Evolutionary conservation across 2,888 invertebrate genomes (phyloP).

Genomic region (Melikaiella ostensackeni): DNA sequence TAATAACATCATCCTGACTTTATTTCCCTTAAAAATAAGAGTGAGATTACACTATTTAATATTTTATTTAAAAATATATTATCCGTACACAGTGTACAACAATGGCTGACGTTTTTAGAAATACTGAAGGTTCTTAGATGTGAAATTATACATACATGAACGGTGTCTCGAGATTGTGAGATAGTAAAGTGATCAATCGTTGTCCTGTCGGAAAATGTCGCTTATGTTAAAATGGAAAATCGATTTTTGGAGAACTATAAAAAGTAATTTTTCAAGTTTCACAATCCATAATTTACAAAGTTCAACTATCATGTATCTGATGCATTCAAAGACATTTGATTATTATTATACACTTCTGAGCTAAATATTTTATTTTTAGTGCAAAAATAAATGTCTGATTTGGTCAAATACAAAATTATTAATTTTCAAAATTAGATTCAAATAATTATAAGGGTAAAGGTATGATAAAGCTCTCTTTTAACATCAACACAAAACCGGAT

Average conservation of each 20-base stretch:
- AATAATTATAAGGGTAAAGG: no score
- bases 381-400: no score
- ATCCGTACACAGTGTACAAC: neutral
- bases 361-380: no score
- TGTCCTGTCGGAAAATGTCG: conserved; percentile 9
- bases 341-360: no score
- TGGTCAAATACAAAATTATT: no score
- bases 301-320: no score
- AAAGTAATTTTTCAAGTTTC: neutral
- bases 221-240: neutral
- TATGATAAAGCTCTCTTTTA: no score
- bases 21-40: neutral
- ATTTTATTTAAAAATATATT: conserved; percentile 4
- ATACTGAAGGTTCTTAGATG: neutral
- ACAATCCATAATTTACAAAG: no score
- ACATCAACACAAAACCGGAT: no score
- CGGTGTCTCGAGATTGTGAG: neutral
- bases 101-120: neutral
- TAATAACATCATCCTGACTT: conserved; percentile 1
- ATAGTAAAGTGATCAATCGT: neutral
- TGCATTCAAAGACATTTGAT: no score
- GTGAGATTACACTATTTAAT: neutral
- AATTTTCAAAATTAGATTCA: neutral
- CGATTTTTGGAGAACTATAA: neutral
- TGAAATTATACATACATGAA: conserved; percentile 1